These are phyloP conservation scores for Pangasius mekongensis DNA, from an alignment of 2,797 vertebrate genomes.

Conservation along the genomic window DNA sequence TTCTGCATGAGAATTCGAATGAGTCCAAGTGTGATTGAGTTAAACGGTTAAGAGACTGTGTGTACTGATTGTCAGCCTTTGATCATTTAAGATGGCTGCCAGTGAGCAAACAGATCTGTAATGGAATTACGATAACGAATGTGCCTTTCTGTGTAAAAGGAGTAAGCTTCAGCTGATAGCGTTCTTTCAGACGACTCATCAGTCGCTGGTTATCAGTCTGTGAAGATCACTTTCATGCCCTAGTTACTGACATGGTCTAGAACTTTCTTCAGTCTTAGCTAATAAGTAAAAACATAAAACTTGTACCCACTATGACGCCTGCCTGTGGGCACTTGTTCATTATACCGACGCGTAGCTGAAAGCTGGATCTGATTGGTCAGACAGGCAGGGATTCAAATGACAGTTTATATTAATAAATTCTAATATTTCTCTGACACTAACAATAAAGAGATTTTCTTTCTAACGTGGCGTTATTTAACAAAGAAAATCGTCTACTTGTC, in stretches of 20 bases:
- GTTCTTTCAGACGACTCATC: neutral
- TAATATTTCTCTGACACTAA: neutral
- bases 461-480: no score
- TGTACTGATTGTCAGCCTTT: slow-evolving; percentile 8
- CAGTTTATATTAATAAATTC: neutral
- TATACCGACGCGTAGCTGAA: neutral
- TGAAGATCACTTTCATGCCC: slow-evolving; percentile 12
- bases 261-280: neutral
- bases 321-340: neutral
- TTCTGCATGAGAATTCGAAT: neutral
- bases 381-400: neutral
- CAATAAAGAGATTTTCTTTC: no score
- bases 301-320: neutral
- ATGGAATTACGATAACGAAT: slow-evolving; percentile 32
- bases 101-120: neutral
- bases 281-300: neutral
- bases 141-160: neutral
- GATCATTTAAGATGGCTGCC: slow-evolving; percentile 9
- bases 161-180: slow-evolving; percentile 11
- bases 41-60: neutral
- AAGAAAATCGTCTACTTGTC: neutral
- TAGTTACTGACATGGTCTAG: neutral
- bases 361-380: neutral
- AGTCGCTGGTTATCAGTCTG: neutral
- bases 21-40: neutral